Evolutionary conservation across 1,140 invertebrate species (phyloP).

Genomic region (Asbolus verrucosus): DNA sequence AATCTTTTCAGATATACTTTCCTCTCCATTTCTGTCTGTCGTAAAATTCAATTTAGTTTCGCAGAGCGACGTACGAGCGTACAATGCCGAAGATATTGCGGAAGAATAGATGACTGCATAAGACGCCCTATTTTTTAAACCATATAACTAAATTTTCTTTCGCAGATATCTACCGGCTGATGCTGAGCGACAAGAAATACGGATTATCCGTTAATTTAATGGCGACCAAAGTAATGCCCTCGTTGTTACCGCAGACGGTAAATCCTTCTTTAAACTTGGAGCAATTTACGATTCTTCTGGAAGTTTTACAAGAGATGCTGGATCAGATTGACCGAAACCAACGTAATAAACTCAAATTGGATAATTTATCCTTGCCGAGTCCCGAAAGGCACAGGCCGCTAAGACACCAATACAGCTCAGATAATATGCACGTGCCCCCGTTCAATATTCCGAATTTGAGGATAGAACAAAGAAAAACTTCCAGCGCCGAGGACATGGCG

Average conservation of each 20-base stretch:
- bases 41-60: slow-evolving; percentile 25
- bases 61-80: slow-evolving; percentile 1
- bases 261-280: slow-evolving; percentile 91
- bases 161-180: slow-evolving; percentile 91
- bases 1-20: not conserved
- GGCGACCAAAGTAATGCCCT: slow-evolving; percentile 94
- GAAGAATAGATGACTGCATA: too few relatives aligned
- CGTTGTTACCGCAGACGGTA: slow-evolving; percentile 91
- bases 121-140: too few relatives aligned
- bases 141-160: slow-evolving; percentile 46
- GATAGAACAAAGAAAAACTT: slow-evolving; percentile 87
- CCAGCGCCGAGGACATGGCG: slow-evolving; percentile 89
- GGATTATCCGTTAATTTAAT: slow-evolving; percentile 92
- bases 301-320: slow-evolving; percentile 94
- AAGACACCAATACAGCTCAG: slow-evolving; percentile 85
- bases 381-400: slow-evolving; percentile 81
- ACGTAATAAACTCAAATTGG: slow-evolving; percentile 84
- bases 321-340: slow-evolving; percentile 91
- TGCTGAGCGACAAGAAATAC: slow-evolving; percentile 93
- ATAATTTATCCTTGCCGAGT: slow-evolving; percentile 80
- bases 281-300: slow-evolving; percentile 87
- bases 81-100: too few relatives aligned
- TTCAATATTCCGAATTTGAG: slow-evolving; percentile 89
- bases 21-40: not conserved
- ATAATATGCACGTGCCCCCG: slow-evolving; percentile 85